A percentile compares a stretch with the other conserved stretches of the same genome.
Evolutionary conservation across 2,113 vertebrate species (phyloP).

Genomic region (Sceloporus tristichus): DNA sequence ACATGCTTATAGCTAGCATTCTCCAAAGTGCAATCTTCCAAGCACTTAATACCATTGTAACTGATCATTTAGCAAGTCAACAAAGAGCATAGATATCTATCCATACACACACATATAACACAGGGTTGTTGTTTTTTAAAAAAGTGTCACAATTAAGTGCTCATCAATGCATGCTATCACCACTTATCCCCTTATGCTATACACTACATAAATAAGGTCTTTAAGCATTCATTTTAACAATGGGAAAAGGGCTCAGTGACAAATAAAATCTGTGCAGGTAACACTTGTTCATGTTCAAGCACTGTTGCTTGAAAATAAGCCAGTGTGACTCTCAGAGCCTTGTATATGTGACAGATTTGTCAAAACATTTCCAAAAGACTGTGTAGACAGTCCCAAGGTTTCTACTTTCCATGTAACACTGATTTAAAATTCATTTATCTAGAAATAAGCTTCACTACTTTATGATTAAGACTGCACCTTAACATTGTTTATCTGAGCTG

Average conservation of each 20-base stretch:
- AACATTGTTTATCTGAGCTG: background rate
- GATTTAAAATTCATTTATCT: background rate
- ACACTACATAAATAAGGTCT: conserved; percentile 5
- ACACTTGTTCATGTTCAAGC: background rate
- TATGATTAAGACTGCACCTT: background rate
- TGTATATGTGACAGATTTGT: background rate
- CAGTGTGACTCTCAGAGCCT: background rate
- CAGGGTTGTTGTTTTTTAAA: conserved; percentile 19
- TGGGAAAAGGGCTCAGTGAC: background rate
- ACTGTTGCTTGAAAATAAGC: background rate
- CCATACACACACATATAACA: no score
- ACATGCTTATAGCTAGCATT: conserved; percentile 36
- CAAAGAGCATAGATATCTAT: background rate
- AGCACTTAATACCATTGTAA: conserved; percentile 40
- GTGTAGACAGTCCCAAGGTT: background rate
- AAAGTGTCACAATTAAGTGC: background rate
- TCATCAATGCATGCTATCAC: conserved; percentile 11
- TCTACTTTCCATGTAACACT: no score
- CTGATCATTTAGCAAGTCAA: conserved; percentile 12
- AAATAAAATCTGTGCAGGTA: conserved; percentile 7
- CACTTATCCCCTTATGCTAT: conserved; percentile 33
- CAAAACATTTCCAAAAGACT: background rate
- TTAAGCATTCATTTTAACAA: conserved; percentile 9
- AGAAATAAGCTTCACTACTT: background rate
- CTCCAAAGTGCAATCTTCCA: conserved; percentile 32